Conservation (phyloP, 2,113 vertebrate species). For the Elanus axillaris region DNA sequence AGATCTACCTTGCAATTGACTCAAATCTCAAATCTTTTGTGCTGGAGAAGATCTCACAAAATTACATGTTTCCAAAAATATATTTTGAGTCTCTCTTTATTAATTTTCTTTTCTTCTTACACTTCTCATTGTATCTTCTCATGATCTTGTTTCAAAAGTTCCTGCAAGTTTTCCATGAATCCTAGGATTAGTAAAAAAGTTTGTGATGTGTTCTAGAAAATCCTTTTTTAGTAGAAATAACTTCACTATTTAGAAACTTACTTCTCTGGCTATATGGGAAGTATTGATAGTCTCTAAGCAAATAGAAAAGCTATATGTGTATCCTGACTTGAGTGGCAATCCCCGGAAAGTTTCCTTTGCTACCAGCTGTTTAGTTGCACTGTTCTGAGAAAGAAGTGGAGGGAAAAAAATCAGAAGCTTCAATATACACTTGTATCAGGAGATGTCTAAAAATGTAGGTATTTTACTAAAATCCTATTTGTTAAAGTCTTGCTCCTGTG, state of each 20-base stretch:
- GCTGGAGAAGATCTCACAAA: neutral
- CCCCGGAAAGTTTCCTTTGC: neutral
- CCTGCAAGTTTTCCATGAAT: neutral
- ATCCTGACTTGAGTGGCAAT: neutral
- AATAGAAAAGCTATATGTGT: neutral
- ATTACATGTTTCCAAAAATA: neutral
- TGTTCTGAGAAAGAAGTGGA: neutral
- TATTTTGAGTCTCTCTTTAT: neutral
- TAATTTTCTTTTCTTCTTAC: neutral
- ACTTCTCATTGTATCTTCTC: neutral
- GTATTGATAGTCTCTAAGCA: neutral
- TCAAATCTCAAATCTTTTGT: neutral
- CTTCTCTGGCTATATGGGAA: neutral
- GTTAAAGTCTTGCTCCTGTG: neutral
- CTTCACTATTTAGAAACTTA: neutral
- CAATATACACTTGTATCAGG: neutral
- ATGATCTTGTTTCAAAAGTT: neutral
- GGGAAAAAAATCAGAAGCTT: neutral
- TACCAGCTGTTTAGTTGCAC: neutral
- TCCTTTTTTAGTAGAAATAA: neutral
- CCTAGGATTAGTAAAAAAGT: neutral
- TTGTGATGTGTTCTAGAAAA: neutral
- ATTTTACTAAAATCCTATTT: neutral
- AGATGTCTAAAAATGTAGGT: neutral
- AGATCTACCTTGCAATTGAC: neutral